Evolutionary conservation across 2,888 invertebrate species (phyloP), one percentile per base, ranked within the genome.

Genomic region (Lingula anatina): DNA sequence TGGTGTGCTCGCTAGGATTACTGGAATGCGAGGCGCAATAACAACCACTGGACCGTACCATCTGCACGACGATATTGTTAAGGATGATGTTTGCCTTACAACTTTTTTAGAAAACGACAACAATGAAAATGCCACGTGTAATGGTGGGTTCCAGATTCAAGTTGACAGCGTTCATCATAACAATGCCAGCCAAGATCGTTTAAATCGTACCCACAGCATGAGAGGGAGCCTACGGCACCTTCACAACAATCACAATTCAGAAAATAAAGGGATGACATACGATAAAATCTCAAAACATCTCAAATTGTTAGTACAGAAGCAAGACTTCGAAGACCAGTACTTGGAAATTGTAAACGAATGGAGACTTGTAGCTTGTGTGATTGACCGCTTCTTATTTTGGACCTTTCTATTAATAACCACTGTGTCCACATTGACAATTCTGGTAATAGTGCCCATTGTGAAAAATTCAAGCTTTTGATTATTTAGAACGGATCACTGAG

Each of bases 341-440:
- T 68, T 71, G 55, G 67, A 71, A 35, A 66, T 75, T 24, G 66
- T 73, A 18, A 66, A 70, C 40, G 76, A 76, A 55, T 76, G 76
- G 76, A 64, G 68, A 36, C 64, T 76, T 52, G 70, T 76, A 25
- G 76, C 76, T 1, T 62, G 69, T 43, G 65, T 76, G 18, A 68
- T 76, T 60, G 76, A 76, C 55, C 54, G 76, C 25, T 60, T 73
- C 51, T 57, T 76, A 40, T 76, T 76, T 57, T 74, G 74, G 73
- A 44, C 76, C 12, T 76, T 77, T 57, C 57, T 73, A 3, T 48
- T 69, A 25, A 68, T 67, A 9, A 64, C 76, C 5, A 49, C 66
- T 12, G 48, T 70, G 25, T 72, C 75, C 3, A 70, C 76, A 5
- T 42, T 76, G 21, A 60, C 67, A 21, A 72, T 75, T 46, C 58